Conservation (phyloP, 37 sponge, comb jelly and placozoan species). For the Mnemiopsis leidyi region DNA sequence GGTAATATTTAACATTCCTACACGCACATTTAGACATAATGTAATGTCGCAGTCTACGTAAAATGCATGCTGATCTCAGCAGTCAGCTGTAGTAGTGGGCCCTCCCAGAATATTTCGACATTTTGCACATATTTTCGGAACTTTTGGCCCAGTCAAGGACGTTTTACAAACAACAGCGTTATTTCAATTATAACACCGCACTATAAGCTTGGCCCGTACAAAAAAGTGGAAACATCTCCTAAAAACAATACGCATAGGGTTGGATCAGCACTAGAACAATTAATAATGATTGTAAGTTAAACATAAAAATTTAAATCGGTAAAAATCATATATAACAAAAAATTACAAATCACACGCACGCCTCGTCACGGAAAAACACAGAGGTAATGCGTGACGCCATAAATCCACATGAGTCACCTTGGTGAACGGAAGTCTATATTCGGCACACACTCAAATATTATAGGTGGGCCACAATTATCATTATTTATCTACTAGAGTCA, state of each 20-base stretch:
- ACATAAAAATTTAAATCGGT: conserved; percentile 58
- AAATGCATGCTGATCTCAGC: no score
- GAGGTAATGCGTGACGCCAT: neutral
- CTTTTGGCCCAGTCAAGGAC: neutral
- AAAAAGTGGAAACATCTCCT: neutral
- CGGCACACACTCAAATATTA: neutral
- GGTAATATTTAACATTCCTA: no score
- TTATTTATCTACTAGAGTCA: no score
- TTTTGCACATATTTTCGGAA: no score
- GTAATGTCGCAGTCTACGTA: no score
- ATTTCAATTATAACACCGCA: no score
- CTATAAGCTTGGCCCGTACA: neutral
- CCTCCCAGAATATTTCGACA: no score
- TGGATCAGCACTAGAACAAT: neutral
- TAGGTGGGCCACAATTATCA: no score
- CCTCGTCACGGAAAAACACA: neutral
- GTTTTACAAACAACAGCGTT: neutral
- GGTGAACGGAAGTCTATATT: neutral
- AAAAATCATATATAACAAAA: conserved; percentile 45
- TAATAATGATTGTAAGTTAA: conserved; percentile 31
- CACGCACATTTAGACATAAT: no score
- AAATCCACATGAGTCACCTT: neutral
- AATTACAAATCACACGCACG: neutral
- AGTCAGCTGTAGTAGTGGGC: no score
- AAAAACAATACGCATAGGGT: neutral